These are phyloP conservation scores for Amphipoea oculea DNA, from an alignment of 2,888 invertebrate species.

Conservation along the genomic window DNA sequence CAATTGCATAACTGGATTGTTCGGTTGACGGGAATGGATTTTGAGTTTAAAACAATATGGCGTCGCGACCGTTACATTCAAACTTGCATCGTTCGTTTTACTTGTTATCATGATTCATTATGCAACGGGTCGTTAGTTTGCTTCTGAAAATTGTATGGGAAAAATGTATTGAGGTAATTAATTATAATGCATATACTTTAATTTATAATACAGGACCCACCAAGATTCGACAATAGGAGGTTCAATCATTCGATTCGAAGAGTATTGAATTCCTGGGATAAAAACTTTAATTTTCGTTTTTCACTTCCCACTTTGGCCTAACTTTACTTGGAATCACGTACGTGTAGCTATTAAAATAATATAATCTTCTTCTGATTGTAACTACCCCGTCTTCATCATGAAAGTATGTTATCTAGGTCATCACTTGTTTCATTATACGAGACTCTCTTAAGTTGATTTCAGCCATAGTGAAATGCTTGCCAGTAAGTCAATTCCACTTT, in stretches of 20 bases:
- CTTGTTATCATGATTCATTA: constrained; percentile 63
- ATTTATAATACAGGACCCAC: not conserved
- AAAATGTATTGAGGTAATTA: no score
- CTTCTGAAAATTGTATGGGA: not conserved
- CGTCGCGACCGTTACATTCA: constrained; percentile 71
- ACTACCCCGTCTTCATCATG: constrained; percentile 24
- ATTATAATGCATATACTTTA: not conserved
- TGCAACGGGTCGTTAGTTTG: constrained; percentile 45
- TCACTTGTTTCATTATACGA: constrained; percentile 75
- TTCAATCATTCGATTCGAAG: not conserved
- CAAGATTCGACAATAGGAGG: not conserved
- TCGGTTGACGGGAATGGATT: constrained; percentile 66
- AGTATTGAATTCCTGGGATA: no score
- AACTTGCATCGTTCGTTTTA: constrained; percentile 73
- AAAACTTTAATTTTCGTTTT: not conserved
- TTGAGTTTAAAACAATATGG: constrained; percentile 75
- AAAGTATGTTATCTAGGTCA: constrained; percentile 66
- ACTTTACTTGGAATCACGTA: not conserved
- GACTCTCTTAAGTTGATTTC: constrained; percentile 62
- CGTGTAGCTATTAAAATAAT: not conserved
- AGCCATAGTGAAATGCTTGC: constrained; percentile 26
- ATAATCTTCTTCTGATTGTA: constrained; percentile 20
- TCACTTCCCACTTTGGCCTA: not conserved
- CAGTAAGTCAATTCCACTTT: constrained; percentile 31
- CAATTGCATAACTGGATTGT: constrained; percentile 73